Evolutionary conservation across 35 echinoderm and acorn worm species (phyloP).

Genomic region (Lytechinus variegatus): DNA sequence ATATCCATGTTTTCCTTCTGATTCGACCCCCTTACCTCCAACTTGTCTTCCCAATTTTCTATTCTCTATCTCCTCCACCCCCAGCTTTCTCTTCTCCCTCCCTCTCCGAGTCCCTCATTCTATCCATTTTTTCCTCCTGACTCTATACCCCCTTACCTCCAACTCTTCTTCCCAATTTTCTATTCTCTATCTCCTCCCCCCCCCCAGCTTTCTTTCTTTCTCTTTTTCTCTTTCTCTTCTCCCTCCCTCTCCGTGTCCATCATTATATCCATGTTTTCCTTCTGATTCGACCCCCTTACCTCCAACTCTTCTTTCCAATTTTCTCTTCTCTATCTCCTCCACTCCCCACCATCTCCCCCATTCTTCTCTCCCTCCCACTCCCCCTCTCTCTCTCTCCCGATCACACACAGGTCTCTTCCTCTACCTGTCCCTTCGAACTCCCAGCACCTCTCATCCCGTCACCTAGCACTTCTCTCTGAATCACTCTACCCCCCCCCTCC

Average conservation of each 20-base stretch:
- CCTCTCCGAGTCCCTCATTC: not conserved
- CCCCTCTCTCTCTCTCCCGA: not conserved
- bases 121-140: not conserved
- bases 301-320: not conserved
- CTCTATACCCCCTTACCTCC: too few species aligned
- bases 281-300: too few species aligned
- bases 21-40: too few species aligned
- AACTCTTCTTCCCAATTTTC: not conserved
- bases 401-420: not conserved
- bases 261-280: not conserved
- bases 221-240: not conserved
- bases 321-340: not conserved
- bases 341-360: not conserved
- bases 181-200: not conserved
- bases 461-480: too few species aligned
- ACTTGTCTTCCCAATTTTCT: not conserved
- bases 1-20: not conserved
- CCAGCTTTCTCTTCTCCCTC: not conserved
- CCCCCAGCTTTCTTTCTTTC: not conserved
- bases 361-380: not conserved
- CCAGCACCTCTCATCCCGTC: too few species aligned
- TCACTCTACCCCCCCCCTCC: too few species aligned
- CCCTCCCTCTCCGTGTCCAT: not conserved
- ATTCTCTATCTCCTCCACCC: not conserved
- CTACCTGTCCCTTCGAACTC: too few species aligned